Base-by-base conservation (phyloP, 2,888 invertebrate species). In the Polyploca ridens region DNA sequence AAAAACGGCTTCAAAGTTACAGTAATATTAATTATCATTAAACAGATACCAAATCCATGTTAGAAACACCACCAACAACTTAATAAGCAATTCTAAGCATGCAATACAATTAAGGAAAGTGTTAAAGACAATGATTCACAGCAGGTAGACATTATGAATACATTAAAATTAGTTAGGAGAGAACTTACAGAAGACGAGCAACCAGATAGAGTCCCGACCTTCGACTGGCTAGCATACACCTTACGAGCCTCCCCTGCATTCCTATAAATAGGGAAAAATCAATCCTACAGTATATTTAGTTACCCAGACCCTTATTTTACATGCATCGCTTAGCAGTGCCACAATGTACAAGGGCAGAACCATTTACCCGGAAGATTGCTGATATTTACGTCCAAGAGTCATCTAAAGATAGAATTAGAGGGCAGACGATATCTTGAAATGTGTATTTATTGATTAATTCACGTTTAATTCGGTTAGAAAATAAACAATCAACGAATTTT, bases 111-210 rank as follows among this genome's bases (percentile, higher is more conserved):
- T 74, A 75, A 67, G 77, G 77, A 71, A 64, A 72, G 65, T 66
- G 58, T n/a, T 68, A 60, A 10, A 57, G 62, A 14, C 54, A 65
- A 66, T 83, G 81, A 83, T 74, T 82, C 80, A 82, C 64, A 62
- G 35, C 62, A 46, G 62, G 68, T 62, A 68, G 63, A 64, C 67
- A 66, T 73, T 62, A 46, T 65, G 54, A 66, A 64, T 57, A 64
- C 64, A 63, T 64, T 64, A 33, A 57, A 65, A 69, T 76, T 74
- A 70, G 73, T 71, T 64, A 66, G n/a, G 64, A n/a, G 69, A 72
- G 64, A 75, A 94, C 94, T 94, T 94, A 96, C 96, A 80, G 96
- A 96, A 66, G 96, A 96, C 69, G 96, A 96, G 87, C 96, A 96
- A 81, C 96, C 95, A 65, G 96, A 96, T 58, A 95, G 95, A 78